Conservation (phyloP, 2,113 vertebrate species). For the Vidua macroura region DNA sequence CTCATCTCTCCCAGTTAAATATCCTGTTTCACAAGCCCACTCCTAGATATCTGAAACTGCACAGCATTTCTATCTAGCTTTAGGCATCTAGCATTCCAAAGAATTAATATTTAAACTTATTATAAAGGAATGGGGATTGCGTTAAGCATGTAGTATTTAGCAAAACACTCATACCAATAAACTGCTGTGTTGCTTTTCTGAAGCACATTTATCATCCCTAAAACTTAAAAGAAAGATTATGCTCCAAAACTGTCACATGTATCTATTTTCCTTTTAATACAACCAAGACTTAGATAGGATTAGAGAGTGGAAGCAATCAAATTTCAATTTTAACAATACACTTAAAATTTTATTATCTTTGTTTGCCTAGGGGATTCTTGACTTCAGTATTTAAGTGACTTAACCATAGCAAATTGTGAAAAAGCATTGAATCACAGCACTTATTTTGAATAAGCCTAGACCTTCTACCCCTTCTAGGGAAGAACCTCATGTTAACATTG, state of each 20-base stretch:
- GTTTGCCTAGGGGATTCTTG: conserved; percentile 49
- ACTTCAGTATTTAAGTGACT: conserved; percentile 68
- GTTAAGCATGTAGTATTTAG: conserved; percentile 75
- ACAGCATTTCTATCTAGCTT: conserved; percentile 74
- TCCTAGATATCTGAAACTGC: conserved; percentile 77
- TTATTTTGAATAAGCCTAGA: conserved; percentile 67
- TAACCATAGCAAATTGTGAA: conserved; percentile 73
- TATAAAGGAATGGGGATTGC: conserved; percentile 76
- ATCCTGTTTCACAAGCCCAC: conserved; percentile 80
- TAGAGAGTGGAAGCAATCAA: conserved; percentile 50
- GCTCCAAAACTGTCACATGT: conserved; percentile 44
- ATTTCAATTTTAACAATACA: conserved; percentile 64
- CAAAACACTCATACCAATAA: conserved; percentile 69
- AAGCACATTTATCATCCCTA: conserved; percentile 63
- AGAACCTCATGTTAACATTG: neutral
- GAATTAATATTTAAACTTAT: conserved; percentile 85
- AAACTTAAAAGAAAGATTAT: conserved; percentile 47
- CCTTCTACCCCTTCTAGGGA: neutral
- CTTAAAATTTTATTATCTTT: conserved; percentile 67
- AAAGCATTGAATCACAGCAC: conserved; percentile 76
- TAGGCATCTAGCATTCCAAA: conserved; percentile 81
- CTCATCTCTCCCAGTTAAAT: conserved; percentile 76
- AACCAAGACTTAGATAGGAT: conserved; percentile 44
- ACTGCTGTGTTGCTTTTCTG: conserved; percentile 55
- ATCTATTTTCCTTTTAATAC: conserved; percentile 55